A percentile compares a stretch with the other conserved stretches of the same genome.
Evolutionary conservation across 2,797 vertebrate species (phyloP).

Genomic region (Menidia menidia): DNA sequence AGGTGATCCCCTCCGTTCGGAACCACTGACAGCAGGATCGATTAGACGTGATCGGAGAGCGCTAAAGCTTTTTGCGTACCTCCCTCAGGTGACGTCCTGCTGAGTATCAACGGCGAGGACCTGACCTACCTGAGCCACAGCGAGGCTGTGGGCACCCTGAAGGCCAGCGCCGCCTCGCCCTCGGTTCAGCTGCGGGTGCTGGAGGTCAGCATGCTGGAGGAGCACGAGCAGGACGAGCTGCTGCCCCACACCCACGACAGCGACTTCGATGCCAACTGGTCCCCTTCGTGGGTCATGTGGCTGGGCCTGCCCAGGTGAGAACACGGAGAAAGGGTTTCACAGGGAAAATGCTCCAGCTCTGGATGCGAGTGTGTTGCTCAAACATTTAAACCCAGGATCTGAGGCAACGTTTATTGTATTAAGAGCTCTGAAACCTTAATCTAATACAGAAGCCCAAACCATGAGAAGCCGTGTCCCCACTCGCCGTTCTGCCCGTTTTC

Average conservation of each 20-base stretch:
- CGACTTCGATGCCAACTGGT: constrained; percentile 96
- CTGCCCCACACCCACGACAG: constrained; percentile 90
- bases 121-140: constrained; percentile 95
- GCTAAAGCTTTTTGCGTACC: neutral
- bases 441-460: neutral
- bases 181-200: constrained; percentile 91
- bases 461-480: neutral
- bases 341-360: neutral
- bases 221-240: constrained; percentile 85
- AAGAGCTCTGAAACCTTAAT: neutral
- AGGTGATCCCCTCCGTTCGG: constrained; percentile 76
- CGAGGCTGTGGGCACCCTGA: constrained; percentile 95
- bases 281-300: constrained; percentile 98
- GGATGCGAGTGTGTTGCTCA: neutral
- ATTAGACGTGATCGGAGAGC: neutral
- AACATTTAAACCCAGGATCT: neutral
- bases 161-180: constrained; percentile 92
- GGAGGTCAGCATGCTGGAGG: constrained; percentile 92
- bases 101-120: constrained; percentile 97
- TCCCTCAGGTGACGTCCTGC: constrained; percentile 89
- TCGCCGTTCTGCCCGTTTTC: neutral
- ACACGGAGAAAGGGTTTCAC: neutral
- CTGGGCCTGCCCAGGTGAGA: constrained; percentile 94
- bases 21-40: too few relatives aligned
- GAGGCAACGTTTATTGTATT: too few relatives aligned